Evolutionary conservation across 2,888 invertebrate species (phyloP).

Genomic region (Hirudinaria manillensis): DNA sequence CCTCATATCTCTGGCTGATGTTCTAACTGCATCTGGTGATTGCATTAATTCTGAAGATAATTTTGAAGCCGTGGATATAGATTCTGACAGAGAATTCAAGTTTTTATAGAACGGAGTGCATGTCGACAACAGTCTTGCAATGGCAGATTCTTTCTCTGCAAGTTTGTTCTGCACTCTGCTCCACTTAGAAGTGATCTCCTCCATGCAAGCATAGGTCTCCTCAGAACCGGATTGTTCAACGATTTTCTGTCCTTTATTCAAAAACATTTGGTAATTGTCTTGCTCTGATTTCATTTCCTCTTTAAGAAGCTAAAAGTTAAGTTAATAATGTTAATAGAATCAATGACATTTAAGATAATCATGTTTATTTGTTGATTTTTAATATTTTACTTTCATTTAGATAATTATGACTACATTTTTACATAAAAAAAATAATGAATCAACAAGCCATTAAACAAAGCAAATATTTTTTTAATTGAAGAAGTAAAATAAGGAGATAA

Average conservation of each 20-base stretch:
- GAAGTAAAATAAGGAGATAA: no score
- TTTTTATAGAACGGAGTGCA: not conserved
- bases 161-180: not conserved
- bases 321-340: not conserved
- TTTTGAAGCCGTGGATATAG: not conserved
- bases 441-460: no score
- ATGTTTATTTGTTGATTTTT: not conserved
- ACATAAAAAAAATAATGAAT: no score
- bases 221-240: not conserved
- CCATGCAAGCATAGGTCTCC: not conserved
- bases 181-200: not conserved
- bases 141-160: not conserved
- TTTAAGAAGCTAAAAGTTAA: slow-evolving; percentile 2
- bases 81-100: not conserved
- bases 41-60: not conserved
- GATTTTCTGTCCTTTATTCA: not conserved
- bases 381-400: no score
- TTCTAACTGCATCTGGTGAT: no score
- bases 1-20: not conserved
- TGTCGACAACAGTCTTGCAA: not conserved
- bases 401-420: no score
- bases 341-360: not conserved
- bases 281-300: slow-evolving; percentile 8
- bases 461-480: no score
- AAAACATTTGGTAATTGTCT: not conserved